Evolutionary conservation across 2,113 vertebrate species (phyloP), one percentile per base, ranked within the genome.

Genomic region (Hippocampus comes): DNA sequence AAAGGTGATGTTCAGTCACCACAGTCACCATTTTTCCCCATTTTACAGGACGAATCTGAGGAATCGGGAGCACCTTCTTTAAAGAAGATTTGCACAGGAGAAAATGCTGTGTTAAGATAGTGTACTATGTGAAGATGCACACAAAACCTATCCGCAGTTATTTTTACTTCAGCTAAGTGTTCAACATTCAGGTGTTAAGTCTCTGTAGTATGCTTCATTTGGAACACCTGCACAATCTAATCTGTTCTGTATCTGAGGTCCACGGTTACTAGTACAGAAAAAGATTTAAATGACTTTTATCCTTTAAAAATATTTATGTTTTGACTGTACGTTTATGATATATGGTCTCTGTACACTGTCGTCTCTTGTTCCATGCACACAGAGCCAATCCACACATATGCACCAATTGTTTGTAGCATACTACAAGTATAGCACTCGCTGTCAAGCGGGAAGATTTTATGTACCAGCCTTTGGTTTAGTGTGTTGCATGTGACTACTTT

Each of bases 81-180:
- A 89, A 99, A 99, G 93, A 95, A 94, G 89, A 94, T 95, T 86
- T 97, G 95, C 86, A 91, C 92, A 66, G 95, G 95, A 74, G 94
- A 95, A 81, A 94, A 93, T 57, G 67, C 92, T 67, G 85, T 90
- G 0, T 89, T 95, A 70, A 97, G 95, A 94, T 97, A 96, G 92
- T 92, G 95, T 94, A 51, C 55, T 75, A 72, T 70, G 34, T 78
- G n/a, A 67, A 81, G 75, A 81, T 78, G 51, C 74, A 80, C 53
- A 83, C 2, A 61, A 67, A 73, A 71, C 77, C 65, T 75, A 57
- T 83, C 66, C 23, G 81, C 48, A 77, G 57, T 69, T 78, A 70
- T 68, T 81, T 74, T 78, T 68, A 49, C 21, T 72, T 76, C 72
- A 68, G 60, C 68, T 76, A 69, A 68, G 51, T 68, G 72, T 80